Conservation (phyloP, 2,113 vertebrate genomes). For the Notothenia coriiceps region DNA sequence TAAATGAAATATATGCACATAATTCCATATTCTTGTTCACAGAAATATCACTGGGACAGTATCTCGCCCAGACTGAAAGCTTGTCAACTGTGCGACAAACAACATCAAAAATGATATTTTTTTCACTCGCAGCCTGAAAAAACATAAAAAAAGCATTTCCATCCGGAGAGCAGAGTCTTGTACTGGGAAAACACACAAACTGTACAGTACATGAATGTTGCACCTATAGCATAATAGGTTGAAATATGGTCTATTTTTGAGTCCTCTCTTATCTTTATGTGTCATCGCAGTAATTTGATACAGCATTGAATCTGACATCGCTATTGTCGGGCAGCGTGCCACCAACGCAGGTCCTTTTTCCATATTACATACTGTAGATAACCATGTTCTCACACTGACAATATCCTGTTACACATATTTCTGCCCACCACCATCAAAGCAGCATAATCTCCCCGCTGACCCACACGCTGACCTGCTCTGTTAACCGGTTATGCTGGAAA, state of each 20-base stretch:
- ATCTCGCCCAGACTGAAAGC: background rate
- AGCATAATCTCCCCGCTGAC: conserved; percentile 58
- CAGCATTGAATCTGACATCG: conserved; percentile 17
- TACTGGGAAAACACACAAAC: conserved; percentile 6
- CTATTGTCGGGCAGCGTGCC: background rate
- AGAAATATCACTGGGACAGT: conserved; percentile 22
- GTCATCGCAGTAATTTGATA: conserved; percentile 8
- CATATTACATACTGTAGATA: conserved; percentile 30
- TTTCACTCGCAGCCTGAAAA: conserved; percentile 26
- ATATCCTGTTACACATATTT: conserved; percentile 45
- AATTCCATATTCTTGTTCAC: conserved; percentile 22
- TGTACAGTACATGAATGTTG: conserved; percentile 2
- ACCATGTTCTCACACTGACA: conserved; percentile 29
- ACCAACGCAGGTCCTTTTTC: conserved; percentile 11
- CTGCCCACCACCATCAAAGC: conserved; percentile 39
- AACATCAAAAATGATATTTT: background rate
- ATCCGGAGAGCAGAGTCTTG: conserved; percentile 4
- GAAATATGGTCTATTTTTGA: conserved; percentile 2
- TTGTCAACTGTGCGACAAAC: conserved; percentile 17
- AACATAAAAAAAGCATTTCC: conserved; percentile 23
- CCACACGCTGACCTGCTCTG: conserved; percentile 58
- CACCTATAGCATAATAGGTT: background rate
- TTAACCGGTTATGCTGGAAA: conserved; percentile 64
- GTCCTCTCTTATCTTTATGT: conserved; percentile 18
- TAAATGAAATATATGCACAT: conserved; percentile 13